Evolutionary conservation across 1,140 invertebrate genomes (phyloP).

Genomic region (Mamestra configurata): DNA sequence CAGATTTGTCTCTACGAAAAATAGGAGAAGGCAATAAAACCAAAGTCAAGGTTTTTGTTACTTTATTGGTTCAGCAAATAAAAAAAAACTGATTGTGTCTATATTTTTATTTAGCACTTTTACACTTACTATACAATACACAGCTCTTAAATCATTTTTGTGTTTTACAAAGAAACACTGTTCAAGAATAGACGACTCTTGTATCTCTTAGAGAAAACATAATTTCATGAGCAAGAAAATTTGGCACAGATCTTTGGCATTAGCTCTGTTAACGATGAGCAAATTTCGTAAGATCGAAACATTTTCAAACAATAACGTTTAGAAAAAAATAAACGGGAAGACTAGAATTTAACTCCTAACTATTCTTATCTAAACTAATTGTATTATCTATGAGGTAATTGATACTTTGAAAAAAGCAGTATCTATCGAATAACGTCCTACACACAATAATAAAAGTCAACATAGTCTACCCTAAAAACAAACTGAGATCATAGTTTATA

Average conservation of each 20-base stretch:
- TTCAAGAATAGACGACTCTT: background rate
- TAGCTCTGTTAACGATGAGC: constrained; percentile 20
- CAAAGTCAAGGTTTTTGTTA: background rate
- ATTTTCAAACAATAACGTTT: constrained; percentile 21
- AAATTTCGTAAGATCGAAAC: constrained; percentile 50
- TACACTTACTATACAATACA: constrained; percentile 37
- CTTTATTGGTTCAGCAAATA: background rate
- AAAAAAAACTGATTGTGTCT: constrained; percentile 1
- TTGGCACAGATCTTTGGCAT: constrained; percentile 59
- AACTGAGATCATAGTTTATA: constrained; percentile 62
- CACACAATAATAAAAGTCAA: constrained; percentile 49
- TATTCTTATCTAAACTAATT: background rate
- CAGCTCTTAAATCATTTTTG: background rate
- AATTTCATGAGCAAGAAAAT: constrained; percentile 61
- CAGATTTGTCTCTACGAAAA: background rate
- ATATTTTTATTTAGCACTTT: constrained; percentile 48
- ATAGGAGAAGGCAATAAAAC: constrained; percentile 21
- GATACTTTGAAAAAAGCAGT: constrained; percentile 22
- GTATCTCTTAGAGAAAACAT: constrained; percentile 56
- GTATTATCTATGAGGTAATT: constrained; percentile 45
- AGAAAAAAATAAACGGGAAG: constrained; percentile 14
- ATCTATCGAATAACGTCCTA: constrained; percentile 15
- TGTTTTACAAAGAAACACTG: constrained; percentile 11
- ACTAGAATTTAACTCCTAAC: constrained; percentile 23
- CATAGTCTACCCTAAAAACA: constrained; percentile 56